Evolutionary conservation across 1,140 invertebrate species (phyloP), one percentile per base, ranked within the genome.

Genomic region (Trachymyrmex septentrionalis): DNA sequence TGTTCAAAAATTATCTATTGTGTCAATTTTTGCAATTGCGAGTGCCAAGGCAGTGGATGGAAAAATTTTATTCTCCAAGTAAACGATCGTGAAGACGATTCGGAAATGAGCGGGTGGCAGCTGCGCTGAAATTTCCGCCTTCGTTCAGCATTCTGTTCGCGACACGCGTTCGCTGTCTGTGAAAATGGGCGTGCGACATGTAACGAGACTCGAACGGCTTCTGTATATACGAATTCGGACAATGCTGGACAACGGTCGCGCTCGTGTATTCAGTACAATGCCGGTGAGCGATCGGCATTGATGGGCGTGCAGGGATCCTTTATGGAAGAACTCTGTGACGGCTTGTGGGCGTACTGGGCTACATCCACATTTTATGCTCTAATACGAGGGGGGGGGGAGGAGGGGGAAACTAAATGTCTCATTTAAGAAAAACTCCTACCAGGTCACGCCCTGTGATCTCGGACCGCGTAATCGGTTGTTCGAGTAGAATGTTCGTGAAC

Each of bases 381-480:
- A 89, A 82, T 86, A 82, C 80, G 78, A 21, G 66, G 48, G 77
- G 89, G 85, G 77, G 89, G 85, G n/a, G n/a, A n/a, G n/a, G 78
- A 21, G 66, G 48, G 77, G 89, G 85, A 88, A 92, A 91, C 86
- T 90, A 92, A 93, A 93, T 91, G 92, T 94, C 93, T 94, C 93
- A 93, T 92, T 94, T 93, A 91, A 84, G 86, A 86, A 89, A 92
- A 92, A 93, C 90, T 89, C 87, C 82, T 69, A 77, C 53, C 44
- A 55, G 71, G 92, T 92, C 87, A 93, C 93, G 93, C 92, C 93
- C 86, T 88, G 91, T 72, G 85, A 82, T 89, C 88, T 92, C 90
- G 92, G 92, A 84, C 73, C 91, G 90, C 86, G 89, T 93, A 93
- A 94, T 93, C 90, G 90, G 89, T 86, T 69, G n/a, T 86, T 91